A percentile compares a stretch with the other conserved stretches of the same genome.
Conservation (phyloP, 2,888 invertebrate species). For the Geophilus truncorum region DNA sequence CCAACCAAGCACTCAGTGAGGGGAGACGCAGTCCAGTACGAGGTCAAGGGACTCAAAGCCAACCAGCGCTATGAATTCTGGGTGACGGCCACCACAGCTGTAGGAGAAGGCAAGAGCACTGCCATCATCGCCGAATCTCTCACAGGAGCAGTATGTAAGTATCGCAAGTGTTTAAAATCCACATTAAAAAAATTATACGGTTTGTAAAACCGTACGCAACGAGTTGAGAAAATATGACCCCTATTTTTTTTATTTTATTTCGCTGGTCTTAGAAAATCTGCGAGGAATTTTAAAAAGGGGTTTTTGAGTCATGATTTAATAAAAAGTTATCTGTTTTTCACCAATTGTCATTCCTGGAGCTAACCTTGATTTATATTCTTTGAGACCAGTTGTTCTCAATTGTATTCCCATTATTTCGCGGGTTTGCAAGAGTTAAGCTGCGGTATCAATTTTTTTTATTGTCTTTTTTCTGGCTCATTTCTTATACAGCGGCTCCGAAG, state of each 20-base stretch:
- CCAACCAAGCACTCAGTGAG: slow-evolving; percentile 32
- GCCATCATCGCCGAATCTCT: slow-evolving; percentile 28
- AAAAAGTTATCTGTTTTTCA: slow-evolving; percentile 10
- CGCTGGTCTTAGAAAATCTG: not conserved
- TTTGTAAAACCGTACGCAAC: too few species aligned
- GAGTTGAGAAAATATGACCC: not conserved
- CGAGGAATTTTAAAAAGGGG: not conserved
- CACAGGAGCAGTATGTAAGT: slow-evolving; percentile 32
- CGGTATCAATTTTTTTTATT: slow-evolving; percentile 11
- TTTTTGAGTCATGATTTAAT: not conserved
- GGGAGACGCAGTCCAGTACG: slow-evolving; percentile 39
- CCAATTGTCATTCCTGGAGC: not conserved
- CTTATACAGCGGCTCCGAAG: slow-evolving; percentile 28
- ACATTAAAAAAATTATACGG: too few species aligned
- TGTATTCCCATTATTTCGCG: slow-evolving; percentile 8
- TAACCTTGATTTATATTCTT: slow-evolving; percentile 17
- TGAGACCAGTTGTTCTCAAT: slow-evolving; percentile 25
- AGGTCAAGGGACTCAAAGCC: slow-evolving; percentile 43
- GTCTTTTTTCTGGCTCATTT: slow-evolving; percentile 25
- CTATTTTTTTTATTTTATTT: too few species aligned
- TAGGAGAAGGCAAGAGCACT: slow-evolving; percentile 48
- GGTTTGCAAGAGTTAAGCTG: slow-evolving; percentile 20
- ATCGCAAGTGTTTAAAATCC: too few species aligned
- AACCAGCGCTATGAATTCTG: slow-evolving; percentile 46
- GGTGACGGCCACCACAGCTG: slow-evolving; percentile 47